Conservation (phyloP, 2,797 vertebrate genomes). For the Amphiprion clarkii region DNA sequence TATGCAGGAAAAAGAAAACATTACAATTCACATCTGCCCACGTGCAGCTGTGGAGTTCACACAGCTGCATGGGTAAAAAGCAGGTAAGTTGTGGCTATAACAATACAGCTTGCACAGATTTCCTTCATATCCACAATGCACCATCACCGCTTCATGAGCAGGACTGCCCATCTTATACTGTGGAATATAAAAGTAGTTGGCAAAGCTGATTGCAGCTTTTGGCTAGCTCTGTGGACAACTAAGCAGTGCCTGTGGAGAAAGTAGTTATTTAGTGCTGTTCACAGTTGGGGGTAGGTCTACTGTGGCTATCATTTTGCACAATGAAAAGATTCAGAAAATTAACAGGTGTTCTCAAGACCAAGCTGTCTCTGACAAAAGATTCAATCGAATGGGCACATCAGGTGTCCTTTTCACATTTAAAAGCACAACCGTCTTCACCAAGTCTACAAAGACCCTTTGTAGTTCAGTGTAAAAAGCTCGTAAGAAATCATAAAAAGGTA, state of each 20-base stretch:
- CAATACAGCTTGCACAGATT: conserved; percentile 63
- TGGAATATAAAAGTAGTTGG: conserved; percentile 55
- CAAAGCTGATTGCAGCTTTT: conserved; percentile 72
- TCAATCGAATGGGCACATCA: conserved; percentile 70
- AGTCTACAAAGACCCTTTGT: conserved; percentile 76
- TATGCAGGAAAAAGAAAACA: conserved; percentile 41
- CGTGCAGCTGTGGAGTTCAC: conserved; percentile 48
- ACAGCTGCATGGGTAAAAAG: conserved; percentile 53
- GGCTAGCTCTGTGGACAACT: conserved; percentile 68
- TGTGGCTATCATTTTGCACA: conserved; percentile 68
- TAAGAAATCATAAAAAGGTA: conserved; percentile 80
- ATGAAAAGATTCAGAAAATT: conserved; percentile 61
- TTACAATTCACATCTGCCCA: conserved; percentile 74
- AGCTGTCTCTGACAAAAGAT: conserved; percentile 67
- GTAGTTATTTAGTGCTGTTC: conserved; percentile 79
- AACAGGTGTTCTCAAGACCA: conserved; percentile 59
- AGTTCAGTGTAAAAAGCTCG: conserved; percentile 83
- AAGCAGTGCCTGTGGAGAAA: conserved; percentile 72
- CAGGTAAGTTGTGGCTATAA: conserved; percentile 58
- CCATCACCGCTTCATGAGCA: conserved; percentile 54
- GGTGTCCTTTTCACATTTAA: conserved; percentile 82
- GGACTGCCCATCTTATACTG: conserved; percentile 40
- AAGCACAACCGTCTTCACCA: conserved; percentile 70
- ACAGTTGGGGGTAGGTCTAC: conserved; percentile 78
- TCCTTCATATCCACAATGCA: conserved; percentile 59